These are phyloP conservation scores for Heliconius himera DNA, from an alignment of 1,140 invertebrate species.

Conservation along the genomic window DNA sequence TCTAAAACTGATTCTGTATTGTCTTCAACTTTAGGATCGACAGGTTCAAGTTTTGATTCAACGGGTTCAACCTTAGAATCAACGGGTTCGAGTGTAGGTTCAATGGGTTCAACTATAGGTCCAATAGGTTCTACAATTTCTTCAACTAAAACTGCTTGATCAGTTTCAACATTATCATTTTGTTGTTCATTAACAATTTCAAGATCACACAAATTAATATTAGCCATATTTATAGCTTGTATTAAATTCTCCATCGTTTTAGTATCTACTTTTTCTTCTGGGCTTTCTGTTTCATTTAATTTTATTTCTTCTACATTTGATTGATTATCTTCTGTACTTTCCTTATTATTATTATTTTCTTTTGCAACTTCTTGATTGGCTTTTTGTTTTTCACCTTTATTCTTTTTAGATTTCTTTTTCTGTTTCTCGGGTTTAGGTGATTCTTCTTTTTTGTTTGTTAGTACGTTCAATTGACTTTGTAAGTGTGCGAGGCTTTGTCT, in stretches of 20 bases:
- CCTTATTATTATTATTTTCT: constrained; percentile 46
- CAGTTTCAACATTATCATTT: not conserved
- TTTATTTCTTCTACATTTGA: constrained; percentile 41
- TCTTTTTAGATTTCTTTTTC: constrained; percentile 74
- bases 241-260: constrained; percentile 62
- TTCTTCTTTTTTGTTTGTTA: constrained; percentile 68
- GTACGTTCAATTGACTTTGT: constrained; percentile 81
- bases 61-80: not conserved
- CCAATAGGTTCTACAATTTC: not conserved
- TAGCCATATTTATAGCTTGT: constrained; percentile 61
- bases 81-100: not conserved
- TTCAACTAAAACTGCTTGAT: not conserved
- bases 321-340: constrained; percentile 43
- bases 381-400: constrained; percentile 60
- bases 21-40: not conserved
- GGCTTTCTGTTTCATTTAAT: constrained; percentile 34
- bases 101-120: not conserved
- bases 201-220: constrained; percentile 59
- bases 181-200: constrained; percentile 46
- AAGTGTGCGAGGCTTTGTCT: constrained; percentile 83
- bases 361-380: constrained; percentile 49
- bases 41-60: not conserved
- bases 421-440: constrained; percentile 63
- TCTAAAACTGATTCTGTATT: not conserved
- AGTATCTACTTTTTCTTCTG: constrained; percentile 58